Evolutionary conservation across 2,888 invertebrate species (phyloP).

Genomic region (Augochlorella aurata): DNA sequence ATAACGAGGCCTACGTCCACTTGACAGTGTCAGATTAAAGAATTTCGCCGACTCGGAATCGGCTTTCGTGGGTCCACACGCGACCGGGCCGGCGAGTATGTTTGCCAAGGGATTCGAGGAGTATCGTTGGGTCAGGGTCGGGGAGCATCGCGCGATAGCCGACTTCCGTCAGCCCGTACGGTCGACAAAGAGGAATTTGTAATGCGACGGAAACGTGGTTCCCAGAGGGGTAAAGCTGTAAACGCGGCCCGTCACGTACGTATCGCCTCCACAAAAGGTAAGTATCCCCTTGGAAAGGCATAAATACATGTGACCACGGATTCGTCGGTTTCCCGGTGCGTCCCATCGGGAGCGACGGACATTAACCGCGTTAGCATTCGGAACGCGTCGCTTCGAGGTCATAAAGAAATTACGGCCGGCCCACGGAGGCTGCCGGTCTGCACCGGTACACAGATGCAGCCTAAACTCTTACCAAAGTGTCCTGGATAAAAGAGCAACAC

Average conservation of each 20-base stretch:
- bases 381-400: conserved; percentile 47
- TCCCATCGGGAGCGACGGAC: not conserved
- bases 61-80: not conserved
- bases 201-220: conserved; percentile 69
- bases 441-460: no score
- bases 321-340: conserved; percentile 18
- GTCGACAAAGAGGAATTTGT: conserved; percentile 69
- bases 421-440: not conserved
- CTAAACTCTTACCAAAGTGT: no score
- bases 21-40: not conserved
- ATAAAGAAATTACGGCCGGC: conserved; percentile 53
- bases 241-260: conserved; percentile 56
- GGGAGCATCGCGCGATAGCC: conserved; percentile 58
- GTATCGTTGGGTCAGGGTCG: conserved; percentile 64
- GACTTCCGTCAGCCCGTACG: conserved; percentile 69
- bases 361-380: conserved; percentile 38
- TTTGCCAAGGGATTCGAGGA: conserved; percentile 36
- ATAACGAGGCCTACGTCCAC: not conserved
- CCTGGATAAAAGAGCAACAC: no score
- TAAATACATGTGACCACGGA: conserved; percentile 10
- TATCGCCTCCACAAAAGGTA: conserved; percentile 36
- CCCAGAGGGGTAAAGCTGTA: conserved; percentile 59
- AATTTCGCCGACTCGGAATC: not conserved
- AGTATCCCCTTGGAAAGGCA: conserved; percentile 46
- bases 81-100: not conserved